Percentiles rank a stretch among this genome's conserved stretches.
Conservation (phyloP, 2,797 vertebrate species). For the Pelodytes ibericus region DNA sequence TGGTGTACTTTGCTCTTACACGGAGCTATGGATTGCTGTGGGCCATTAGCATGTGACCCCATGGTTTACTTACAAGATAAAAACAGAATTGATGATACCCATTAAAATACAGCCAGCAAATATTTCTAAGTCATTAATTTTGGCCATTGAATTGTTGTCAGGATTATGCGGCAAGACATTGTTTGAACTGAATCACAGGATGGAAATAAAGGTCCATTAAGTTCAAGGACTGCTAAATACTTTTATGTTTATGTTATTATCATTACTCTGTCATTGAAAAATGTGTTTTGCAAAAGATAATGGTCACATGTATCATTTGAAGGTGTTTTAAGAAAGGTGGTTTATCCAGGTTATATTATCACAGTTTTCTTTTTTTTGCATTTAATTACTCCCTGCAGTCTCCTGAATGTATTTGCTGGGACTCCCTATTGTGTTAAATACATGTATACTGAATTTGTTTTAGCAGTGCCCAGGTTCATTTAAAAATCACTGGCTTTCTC, state of each 20-base stretch:
- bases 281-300: background rate
- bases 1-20: too few species aligned
- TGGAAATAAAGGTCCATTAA: background rate
- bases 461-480: background rate
- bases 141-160: background rate
- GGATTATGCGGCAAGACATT: background rate
- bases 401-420: background rate
- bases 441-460: background rate
- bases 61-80: background rate
- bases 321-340: background rate
- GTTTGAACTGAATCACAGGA: background rate
- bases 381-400: background rate
- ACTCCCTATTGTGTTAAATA: constrained; percentile 7
- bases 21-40: too few species aligned
- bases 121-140: background rate
- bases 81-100: background rate
- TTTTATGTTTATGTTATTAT: background rate
- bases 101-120: background rate
- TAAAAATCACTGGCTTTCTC: background rate
- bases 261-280: background rate
- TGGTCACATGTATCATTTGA: background rate
- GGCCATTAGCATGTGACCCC: background rate
- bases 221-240: background rate
- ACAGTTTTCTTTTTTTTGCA: background rate
- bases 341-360: background rate